Base-by-base conservation (phyloP, 1,140 invertebrate species). In the Cydia pomonella region DNA sequence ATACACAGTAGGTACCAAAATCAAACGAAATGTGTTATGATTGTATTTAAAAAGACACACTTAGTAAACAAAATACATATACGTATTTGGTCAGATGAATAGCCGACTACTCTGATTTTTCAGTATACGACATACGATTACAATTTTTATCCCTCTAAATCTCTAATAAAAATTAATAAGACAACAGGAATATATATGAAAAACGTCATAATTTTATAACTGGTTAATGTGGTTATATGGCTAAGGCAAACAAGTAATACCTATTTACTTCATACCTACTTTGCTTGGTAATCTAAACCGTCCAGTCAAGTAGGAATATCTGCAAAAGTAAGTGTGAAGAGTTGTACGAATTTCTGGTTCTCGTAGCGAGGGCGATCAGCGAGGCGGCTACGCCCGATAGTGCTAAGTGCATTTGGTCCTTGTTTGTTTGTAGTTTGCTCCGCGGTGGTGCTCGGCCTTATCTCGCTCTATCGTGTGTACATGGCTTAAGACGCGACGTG, bases 391-490 rank as follows among this genome's bases (percentile, higher is more conserved):
- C 29, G 64, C 25, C 27, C 64, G 64, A 69, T 38, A 33, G 64
- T 66, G 27, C 27, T 69, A 69, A 69, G 64, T 69, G 64, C 64
- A 69, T 75, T 59, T 73, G 12, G 50, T n/a, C 53, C 6, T 23
- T 73, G 71, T 75, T 75, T 29, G 71, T 73, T 69, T 41, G 27
- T 33, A 38, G 63, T 27, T 69, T 69, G 64, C 29, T 38, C 33
- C 27, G 29, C 18, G 29, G 64, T 27, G 64, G 27, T 38, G 64
- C 64, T 69, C 27, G 72, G 73, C 62, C 74, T 75, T 74, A 82
- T 78, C 77, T 72, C 27, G 72, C 66, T 77, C 66, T 72, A 47
- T 80, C 75, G 73, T 73, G 79, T 78, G 77, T 77, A 76, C 71
- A 64, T 47, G 59, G 77, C 64, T 79, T 79, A 80, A 82, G 76